Evolutionary conservation across 1,140 invertebrate genomes (phyloP).

Genomic region (Pachyrhynchus sulphureomaculatus): DNA sequence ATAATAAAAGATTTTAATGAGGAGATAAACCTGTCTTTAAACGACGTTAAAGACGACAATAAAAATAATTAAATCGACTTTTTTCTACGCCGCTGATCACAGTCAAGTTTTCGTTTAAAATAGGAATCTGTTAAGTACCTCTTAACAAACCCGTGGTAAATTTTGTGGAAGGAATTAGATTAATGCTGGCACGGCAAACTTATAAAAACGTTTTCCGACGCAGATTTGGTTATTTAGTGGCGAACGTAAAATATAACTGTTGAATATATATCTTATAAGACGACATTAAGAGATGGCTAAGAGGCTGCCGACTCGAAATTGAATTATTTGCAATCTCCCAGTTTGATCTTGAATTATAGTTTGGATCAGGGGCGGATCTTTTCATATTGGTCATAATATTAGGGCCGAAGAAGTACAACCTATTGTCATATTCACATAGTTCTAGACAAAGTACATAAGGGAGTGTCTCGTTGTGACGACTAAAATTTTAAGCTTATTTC

Average conservation of each 20-base stretch:
- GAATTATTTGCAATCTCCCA: constrained; percentile 37
- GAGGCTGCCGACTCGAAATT: constrained; percentile 30
- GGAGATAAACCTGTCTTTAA: constrained; percentile 1
- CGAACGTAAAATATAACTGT: constrained; percentile 25
- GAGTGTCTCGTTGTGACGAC: no score
- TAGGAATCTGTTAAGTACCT: constrained; percentile 26
- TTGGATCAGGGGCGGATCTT: constrained; percentile 16
- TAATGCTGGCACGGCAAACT: constrained; percentile 23
- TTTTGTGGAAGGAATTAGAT: constrained; percentile 28
- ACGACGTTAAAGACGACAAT: neutral
- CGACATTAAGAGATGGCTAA: constrained; percentile 32
- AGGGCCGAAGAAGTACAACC: no score
- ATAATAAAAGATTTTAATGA: constrained; percentile 11
- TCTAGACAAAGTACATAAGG: no score
- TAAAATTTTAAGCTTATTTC: no score
- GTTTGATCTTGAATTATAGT: constrained; percentile 37
- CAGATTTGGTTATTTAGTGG: constrained; percentile 28
- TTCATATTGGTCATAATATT: no score
- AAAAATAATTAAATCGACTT: constrained; percentile 16
- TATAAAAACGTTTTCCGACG: constrained; percentile 16
- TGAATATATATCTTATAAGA: constrained; percentile 31
- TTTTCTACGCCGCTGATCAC: neutral
- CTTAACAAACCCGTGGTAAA: constrained; percentile 26
- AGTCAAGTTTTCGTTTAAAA: constrained; percentile 22
- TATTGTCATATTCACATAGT: no score